Conservation (phyloP, 2,113 vertebrate genomes). For the Tor tambroides region DNA sequence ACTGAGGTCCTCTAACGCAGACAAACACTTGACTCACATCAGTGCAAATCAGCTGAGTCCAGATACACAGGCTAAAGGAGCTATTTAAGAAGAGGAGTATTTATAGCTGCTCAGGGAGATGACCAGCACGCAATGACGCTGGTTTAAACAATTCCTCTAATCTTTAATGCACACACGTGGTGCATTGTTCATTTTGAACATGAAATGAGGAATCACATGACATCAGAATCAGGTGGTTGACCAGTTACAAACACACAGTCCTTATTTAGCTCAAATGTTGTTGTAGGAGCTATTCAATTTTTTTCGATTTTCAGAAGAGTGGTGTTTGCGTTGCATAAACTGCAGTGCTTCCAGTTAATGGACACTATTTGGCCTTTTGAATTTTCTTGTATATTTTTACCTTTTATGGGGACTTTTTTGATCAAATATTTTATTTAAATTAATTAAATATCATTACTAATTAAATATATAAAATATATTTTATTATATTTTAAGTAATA, state of each 20-base stretch:
- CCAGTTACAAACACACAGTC: neutral
- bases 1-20: neutral
- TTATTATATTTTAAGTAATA: neutral
- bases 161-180: conserved; percentile 6
- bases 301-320: too few relatives aligned
- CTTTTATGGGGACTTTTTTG: neutral
- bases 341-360: too few relatives aligned
- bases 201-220: neutral
- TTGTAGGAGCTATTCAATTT: neutral
- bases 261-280: neutral
- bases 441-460: too few relatives aligned
- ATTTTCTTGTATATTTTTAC: neutral
- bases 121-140: neutral
- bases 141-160: neutral
- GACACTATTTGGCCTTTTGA: neutral
- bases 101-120: conserved; percentile 30
- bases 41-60: conserved; percentile 29
- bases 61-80: neutral
- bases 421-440: neutral
- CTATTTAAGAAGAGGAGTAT: conserved; percentile 31
- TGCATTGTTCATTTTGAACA: neutral
- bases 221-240: neutral
- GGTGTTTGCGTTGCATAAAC: too few relatives aligned
- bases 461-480: neutral
- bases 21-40: conserved; percentile 21